Conservation (phyloP, 2,113 vertebrate species). For the Lepisosteus osseus region DNA sequence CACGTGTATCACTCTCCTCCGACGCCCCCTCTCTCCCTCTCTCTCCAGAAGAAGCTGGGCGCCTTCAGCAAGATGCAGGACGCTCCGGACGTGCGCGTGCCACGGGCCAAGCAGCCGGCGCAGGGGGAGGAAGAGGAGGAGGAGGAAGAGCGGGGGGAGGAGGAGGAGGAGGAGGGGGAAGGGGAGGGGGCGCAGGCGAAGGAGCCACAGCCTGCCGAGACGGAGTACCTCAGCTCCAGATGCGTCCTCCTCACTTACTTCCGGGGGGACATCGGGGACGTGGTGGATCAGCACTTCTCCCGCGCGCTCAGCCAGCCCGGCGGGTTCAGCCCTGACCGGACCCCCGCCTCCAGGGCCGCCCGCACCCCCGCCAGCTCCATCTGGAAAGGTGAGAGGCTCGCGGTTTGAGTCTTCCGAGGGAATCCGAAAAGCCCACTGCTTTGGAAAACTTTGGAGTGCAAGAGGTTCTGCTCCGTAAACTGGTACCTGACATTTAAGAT, state of each 20-base stretch:
- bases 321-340: constrained; percentile 70
- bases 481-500: too few species aligned
- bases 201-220: constrained; percentile 83
- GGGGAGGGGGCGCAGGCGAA: constrained; percentile 65
- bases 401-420: too few species aligned
- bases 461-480: background rate
- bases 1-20: background rate
- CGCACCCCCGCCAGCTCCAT: constrained; percentile 67
- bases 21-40: constrained; percentile 2
- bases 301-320: constrained; percentile 89
- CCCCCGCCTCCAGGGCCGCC: constrained; percentile 65
- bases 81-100: constrained; percentile 74
- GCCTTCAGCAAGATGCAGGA: constrained; percentile 93
- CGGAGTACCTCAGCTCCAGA: constrained; percentile 94
- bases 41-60: constrained; percentile 73
- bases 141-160: constrained; percentile 26
- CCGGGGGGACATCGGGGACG: constrained; percentile 90
- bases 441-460: background rate
- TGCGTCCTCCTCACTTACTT: constrained; percentile 98
- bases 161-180: constrained; percentile 49
- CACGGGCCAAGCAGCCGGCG: constrained; percentile 32
- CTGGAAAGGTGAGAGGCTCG: constrained; percentile 82
- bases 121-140: constrained; percentile 45
- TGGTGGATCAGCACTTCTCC: constrained; percentile 96
- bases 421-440: background rate